phyloP scores from a whole-genome alignment of 2,113 vertebrate genomes.

The Paramormyrops kingsleyae region DNA sequence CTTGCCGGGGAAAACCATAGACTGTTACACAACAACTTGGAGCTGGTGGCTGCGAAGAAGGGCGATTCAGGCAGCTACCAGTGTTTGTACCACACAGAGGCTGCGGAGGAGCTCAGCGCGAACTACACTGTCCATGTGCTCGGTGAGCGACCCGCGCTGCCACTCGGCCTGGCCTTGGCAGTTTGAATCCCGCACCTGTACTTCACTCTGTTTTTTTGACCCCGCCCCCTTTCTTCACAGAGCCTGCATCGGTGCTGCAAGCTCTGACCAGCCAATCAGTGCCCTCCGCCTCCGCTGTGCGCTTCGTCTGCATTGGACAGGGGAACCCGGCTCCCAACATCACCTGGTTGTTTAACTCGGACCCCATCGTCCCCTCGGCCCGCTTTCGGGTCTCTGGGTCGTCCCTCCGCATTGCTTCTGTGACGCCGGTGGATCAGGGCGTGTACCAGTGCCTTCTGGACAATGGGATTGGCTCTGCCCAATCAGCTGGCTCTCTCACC shows the following conservation, averaged over 20 bases:
- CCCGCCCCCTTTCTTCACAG: conserved; percentile 47
- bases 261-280: conserved; percentile 57
- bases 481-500: conserved; percentile 69
- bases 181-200: background rate
- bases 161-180: background rate
- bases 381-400: conserved; percentile 51
- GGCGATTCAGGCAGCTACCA: conserved; percentile 73
- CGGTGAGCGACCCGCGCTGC: conserved; percentile 58
- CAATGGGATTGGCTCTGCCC: conserved; percentile 70
- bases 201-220: background rate
- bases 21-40: conserved; percentile 67
- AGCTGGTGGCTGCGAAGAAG: conserved; percentile 43
- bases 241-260: conserved; percentile 57
- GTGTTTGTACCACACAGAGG: conserved; percentile 60
- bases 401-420: conserved; percentile 52
- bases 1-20: conserved; percentile 41
- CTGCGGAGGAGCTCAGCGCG: conserved; percentile 45
- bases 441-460: conserved; percentile 81
- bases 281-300: conserved; percentile 45
- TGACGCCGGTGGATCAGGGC: conserved; percentile 65
- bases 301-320: conserved; percentile 57
- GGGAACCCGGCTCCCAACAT: conserved; percentile 72
- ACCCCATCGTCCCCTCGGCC: conserved; percentile 51
- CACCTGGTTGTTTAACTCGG: conserved; percentile 77
- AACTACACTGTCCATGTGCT: conserved; percentile 78